Evolutionary conservation across 2,797 vertebrate species (phyloP), one percentile per base, ranked within the genome.

Genomic region (Gouania willdenowi): DNA sequence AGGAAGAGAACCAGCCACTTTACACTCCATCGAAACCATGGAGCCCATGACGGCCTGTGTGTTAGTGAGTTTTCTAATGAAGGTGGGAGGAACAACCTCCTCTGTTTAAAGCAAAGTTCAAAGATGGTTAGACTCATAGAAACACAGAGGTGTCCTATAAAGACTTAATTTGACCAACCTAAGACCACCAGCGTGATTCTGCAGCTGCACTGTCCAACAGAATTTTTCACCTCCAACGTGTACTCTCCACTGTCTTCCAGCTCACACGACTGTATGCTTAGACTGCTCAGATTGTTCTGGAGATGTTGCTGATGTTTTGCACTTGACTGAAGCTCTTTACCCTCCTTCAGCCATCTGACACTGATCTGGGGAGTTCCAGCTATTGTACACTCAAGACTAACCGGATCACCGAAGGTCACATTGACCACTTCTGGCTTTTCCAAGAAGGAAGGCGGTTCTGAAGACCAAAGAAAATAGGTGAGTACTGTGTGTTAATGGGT

Each of bases 341-440:
- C 90, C 1, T 92, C 86, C 87, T 91, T 95, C 65, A 72, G 87
- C 93, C 93, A 95, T 65, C 69, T 93, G 11, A 93, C 84, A 72
- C 78, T 88, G 46, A 96, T 88, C 48, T 92, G 90, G 66, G 92
- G 90, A 39, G 90, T 92, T 49, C 93, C 93, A 33, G 83, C 75
- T 44, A 96, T 86, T 34, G 89, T 91, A 61, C 91, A 93, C 44
- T 95, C 91, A 70, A 97, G 84, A 71, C 88, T 93, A 63, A 94
- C 91, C 0, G 91, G 92, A 66, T 95, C 91, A 75, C 88, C 90
- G 71, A 85, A 80, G n/a, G 92, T 94, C 17, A 92, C 91, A 76
- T 87, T 91, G 38, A 94, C 79, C 22, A 90, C 85, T 35, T 91
- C 91, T 41, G 89, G 80, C 41, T 88, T 93, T 75, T 94, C 92